Percentiles rank a stretch among this genome's conserved stretches.
phyloP scores from a whole-genome alignment of 2,888 invertebrate species.

The Catocala nupta region DNA sequence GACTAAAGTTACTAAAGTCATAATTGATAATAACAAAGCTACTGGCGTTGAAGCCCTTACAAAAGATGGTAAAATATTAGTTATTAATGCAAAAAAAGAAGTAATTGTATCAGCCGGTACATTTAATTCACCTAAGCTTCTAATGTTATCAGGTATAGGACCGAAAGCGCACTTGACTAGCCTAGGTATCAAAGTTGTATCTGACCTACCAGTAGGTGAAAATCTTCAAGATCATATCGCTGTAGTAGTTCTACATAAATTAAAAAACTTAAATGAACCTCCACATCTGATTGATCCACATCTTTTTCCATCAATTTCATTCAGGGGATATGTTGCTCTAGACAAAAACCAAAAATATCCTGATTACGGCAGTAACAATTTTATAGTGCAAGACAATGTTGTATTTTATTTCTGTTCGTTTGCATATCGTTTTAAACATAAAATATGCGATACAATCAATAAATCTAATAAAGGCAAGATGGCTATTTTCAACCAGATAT shows the following conservation, averaged over 20 bases:
- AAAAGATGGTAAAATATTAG: slow-evolving; percentile 36
- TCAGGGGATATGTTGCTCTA: slow-evolving; percentile 60
- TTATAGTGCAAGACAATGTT: neutral
- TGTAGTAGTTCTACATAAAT: slow-evolving; percentile 20
- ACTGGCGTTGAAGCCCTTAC: slow-evolving; percentile 51
- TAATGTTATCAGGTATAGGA: slow-evolving; percentile 67
- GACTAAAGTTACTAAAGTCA: slow-evolving; percentile 55
- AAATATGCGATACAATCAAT: slow-evolving; percentile 48
- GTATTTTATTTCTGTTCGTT: neutral
- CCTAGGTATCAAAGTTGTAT: slow-evolving; percentile 51
- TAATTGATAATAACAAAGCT: slow-evolving; percentile 59
- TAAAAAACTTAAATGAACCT: neutral
- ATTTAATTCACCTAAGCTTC: slow-evolving; percentile 59
- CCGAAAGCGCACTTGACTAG: slow-evolving; percentile 56
- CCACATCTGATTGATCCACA: neutral
- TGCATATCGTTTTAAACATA: slow-evolving; percentile 1
- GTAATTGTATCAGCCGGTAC: slow-evolving; percentile 64
- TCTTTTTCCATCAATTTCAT: slow-evolving; percentile 25
- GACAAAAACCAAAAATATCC: slow-evolving; percentile 58
- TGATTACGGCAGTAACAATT: slow-evolving; percentile 58
- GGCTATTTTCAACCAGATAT: slow-evolving; percentile 50
- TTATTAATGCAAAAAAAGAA: slow-evolving; percentile 54
- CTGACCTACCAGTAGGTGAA: slow-evolving; percentile 61
- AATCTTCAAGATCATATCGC: slow-evolving; percentile 59
- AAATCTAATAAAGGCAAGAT: slow-evolving; percentile 44